Percentiles rank a stretch among this genome's conserved stretches.
Evolutionary conservation across 2,888 invertebrate species (phyloP).

Genomic region (Polyommatus icarus): DNA sequence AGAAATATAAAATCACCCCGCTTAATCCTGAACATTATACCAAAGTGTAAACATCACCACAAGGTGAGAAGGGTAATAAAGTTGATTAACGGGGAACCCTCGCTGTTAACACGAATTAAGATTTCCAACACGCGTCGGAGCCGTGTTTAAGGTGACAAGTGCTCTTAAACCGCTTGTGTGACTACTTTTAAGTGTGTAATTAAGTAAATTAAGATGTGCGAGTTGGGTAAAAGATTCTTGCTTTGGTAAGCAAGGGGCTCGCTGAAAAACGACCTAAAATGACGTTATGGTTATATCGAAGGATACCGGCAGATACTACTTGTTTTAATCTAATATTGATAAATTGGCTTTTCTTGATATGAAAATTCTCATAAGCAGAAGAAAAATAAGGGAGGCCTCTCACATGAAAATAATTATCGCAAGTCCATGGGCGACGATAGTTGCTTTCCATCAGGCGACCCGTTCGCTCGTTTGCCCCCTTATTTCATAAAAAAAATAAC

Average conservation of each 20-base stretch:
- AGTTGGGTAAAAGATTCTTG: background rate
- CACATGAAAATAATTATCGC: too few species aligned
- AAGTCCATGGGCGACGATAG: too few species aligned
- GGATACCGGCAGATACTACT: too few species aligned
- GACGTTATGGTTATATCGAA: too few species aligned
- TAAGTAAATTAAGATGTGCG: conserved; percentile 5
- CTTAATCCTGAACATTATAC: conserved; percentile 7
- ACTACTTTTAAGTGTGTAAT: conserved; percentile 6
- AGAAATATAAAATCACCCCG: conserved; percentile 4
- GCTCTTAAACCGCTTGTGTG: conserved; percentile 12
- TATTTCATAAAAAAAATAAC: too few species aligned
- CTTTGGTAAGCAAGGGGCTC: background rate
- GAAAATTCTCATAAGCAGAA: too few species aligned
- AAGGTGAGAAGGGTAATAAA: conserved; percentile 34
- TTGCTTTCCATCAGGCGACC: too few species aligned
- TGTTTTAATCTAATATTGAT: too few species aligned
- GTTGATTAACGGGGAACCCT: conserved; percentile 39
- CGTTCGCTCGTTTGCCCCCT: too few species aligned
- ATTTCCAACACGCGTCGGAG: conserved; percentile 58
- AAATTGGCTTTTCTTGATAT: too few species aligned
- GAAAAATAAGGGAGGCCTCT: too few species aligned
- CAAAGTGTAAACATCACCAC: conserved; percentile 13
- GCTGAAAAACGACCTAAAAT: background rate
- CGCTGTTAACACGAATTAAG: conserved; percentile 53
- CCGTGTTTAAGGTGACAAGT: conserved; percentile 51